Conservation (phyloP, 2,888 invertebrate species). For the Thera britannica region DNA sequence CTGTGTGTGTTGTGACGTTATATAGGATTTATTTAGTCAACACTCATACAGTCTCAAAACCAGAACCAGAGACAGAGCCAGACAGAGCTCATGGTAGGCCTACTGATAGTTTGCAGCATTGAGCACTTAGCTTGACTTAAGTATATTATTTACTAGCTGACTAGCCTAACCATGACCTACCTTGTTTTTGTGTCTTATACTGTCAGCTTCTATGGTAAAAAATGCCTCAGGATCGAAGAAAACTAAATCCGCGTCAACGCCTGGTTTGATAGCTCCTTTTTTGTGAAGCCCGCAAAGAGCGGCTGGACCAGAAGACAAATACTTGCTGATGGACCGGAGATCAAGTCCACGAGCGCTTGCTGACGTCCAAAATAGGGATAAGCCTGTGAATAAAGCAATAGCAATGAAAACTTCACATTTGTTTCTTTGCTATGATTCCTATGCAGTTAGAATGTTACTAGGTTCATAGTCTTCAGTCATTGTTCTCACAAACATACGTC, state of each 20-base stretch:
- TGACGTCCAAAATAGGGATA: slow-evolving; percentile 89
- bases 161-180: slow-evolving; percentile 53
- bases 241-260: slow-evolving; percentile 89
- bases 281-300: slow-evolving; percentile 85
- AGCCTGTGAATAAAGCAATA: slow-evolving; percentile 65
- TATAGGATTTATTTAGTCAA: too few relatives aligned
- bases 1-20: too few relatives aligned
- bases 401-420: not conserved
- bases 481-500: too few relatives aligned
- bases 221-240: slow-evolving; percentile 88
- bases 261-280: slow-evolving; percentile 86
- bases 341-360: slow-evolving; percentile 81
- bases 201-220: slow-evolving; percentile 83
- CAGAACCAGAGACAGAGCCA: too few relatives aligned
- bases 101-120: too few relatives aligned
- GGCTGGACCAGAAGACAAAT: slow-evolving; percentile 86
- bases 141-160: not conserved
- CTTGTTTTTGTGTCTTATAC: slow-evolving; percentile 89
- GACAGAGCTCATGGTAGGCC: too few relatives aligned
- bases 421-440: not conserved
- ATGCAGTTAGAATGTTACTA: too few relatives aligned
- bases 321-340: slow-evolving; percentile 83
- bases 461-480: too few relatives aligned
- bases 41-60: too few relatives aligned
- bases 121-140: too few relatives aligned